A percentile compares a stretch with the other conserved stretches of the same genome.
phyloP scores from a whole-genome alignment of 2,888 invertebrate genomes.

The Calameuta filiformis region DNA sequence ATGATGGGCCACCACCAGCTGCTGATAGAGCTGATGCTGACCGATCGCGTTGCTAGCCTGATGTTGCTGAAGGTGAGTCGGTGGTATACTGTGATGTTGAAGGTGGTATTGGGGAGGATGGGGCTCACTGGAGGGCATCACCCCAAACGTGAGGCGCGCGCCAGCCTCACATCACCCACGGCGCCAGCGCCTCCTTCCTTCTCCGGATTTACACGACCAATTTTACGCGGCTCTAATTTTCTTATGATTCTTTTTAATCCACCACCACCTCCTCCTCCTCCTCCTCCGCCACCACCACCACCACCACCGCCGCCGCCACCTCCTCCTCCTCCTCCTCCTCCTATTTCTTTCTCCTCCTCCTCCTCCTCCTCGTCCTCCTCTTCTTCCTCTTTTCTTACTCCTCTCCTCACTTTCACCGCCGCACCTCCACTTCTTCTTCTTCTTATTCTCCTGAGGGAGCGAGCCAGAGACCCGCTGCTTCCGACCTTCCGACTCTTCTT shows the following conservation, averaged over 20 bases:
- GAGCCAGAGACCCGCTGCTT: constrained; percentile 1
- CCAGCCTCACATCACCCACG: constrained; percentile 65
- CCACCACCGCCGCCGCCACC: constrained; percentile 17
- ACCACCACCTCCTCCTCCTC: constrained; percentile 32
- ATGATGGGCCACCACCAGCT: constrained; percentile 62
- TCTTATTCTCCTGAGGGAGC: neutral
- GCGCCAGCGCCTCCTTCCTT: constrained; percentile 51
- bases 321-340: constrained; percentile 24
- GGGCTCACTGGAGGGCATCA: constrained; percentile 66
- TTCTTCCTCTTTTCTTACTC: constrained; percentile 21
- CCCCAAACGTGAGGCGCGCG: constrained; percentile 64
- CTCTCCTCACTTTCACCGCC: constrained; percentile 14
- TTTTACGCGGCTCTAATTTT: too few relatives aligned
- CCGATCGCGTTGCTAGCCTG: constrained; percentile 56
- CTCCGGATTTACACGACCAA: constrained; percentile 42
- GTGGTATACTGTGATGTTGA: constrained; percentile 62
- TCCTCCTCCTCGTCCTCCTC: constrained; percentile 25
- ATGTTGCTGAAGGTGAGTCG: constrained; percentile 56
- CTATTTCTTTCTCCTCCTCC: constrained; percentile 23
- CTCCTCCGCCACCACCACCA: constrained; percentile 18
- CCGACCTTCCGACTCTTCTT: constrained; percentile 6
- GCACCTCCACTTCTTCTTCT: constrained; percentile 3
- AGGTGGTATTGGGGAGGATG: constrained; percentile 65
- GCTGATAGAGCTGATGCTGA: constrained; percentile 62
- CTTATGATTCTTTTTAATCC: constrained; percentile 27